Evolutionary conservation across 23 tunicate genomes (phyloP), one percentile per base, ranked within the genome.

Genomic region (Trididemnum clinides): DNA sequence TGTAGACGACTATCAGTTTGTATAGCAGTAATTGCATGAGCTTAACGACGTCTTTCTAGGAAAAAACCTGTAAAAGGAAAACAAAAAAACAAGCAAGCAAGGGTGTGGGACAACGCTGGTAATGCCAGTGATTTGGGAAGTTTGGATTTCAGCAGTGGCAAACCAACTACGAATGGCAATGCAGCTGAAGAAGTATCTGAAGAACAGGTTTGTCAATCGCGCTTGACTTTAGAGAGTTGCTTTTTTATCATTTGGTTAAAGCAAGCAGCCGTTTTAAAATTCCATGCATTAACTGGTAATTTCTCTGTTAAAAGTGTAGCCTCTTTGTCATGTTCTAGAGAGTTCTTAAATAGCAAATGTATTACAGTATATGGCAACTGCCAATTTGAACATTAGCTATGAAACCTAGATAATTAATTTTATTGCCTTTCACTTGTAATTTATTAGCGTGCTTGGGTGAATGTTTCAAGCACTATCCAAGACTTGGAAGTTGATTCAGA

Each of bases 81-180:
- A 63, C 74, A 76, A 5, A 88, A 85, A 49, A 90, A 88, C 32
- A 89, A 94, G 90, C 64, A 78, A 27, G 85, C 72, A 4, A 39
- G 98, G 51, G 89, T 88, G 19, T 93, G 98, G 98, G 90, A 88
- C 27, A 74, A 88, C 35, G 90, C 90, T 33, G 98, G 92, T 29
- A 88, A 58, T 72, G 78, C 90, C 3, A 88, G 80, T 35, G 98
- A 94, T 57, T 85, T 58, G 3, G 82, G 51, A 22, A 58, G 64
- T 27, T 54, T 89, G 28, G 98, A 94, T 71, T 89, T 85, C 70
- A 87, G 91, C 64, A 51, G 50, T 4, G 57, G 34, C 34, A 37
- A 22, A 19, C 83, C 66, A 18, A 12, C 26, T 6, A 74, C 77
- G 1, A 82, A 88, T 74, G 92, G 87, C 33, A 34, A 82, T 30